Evolutionary conservation across 2,797 vertebrate species (phyloP).

Genomic region (Nannoperca obscura): DNA sequence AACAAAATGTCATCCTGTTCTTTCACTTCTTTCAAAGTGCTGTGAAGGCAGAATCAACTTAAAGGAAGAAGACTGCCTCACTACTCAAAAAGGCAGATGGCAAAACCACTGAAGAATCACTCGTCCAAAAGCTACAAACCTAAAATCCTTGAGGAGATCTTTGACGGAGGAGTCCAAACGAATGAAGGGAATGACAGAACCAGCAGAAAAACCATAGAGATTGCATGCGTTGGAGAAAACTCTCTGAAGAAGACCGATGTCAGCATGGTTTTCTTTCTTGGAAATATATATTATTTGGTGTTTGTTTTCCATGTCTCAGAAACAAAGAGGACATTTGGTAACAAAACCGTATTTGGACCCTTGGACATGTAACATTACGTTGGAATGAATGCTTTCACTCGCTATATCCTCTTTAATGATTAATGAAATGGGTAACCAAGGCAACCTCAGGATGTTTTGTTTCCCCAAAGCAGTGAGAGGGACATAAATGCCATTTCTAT

Average conservation of each 20-base stretch:
- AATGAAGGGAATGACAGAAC: slow-evolving; percentile 29
- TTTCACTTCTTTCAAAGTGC: slow-evolving; percentile 26
- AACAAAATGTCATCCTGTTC: slow-evolving; percentile 2
- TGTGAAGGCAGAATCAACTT: slow-evolving; percentile 26
- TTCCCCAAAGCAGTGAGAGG: slow-evolving; percentile 60
- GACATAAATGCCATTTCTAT: slow-evolving; percentile 80
- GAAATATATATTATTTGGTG: slow-evolving; percentile 1
- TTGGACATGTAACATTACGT: neutral
- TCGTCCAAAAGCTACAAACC: slow-evolving; percentile 28
- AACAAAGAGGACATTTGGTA: slow-evolving; percentile 12
- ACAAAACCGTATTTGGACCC: neutral
- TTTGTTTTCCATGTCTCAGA: slow-evolving; percentile 20
- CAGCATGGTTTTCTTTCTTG: slow-evolving; percentile 4
- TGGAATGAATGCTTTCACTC: slow-evolving; percentile 22
- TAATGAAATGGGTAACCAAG: slow-evolving; percentile 63
- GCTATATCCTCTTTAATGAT: slow-evolving; percentile 39
- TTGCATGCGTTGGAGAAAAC: slow-evolving; percentile 17
- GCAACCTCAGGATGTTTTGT: slow-evolving; percentile 73
- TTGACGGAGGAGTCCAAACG: slow-evolving; percentile 17
- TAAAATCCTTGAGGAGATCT: slow-evolving; percentile 35
- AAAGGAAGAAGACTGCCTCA: slow-evolving; percentile 34
- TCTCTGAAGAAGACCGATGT: neutral
- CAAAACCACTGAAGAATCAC: slow-evolving; percentile 36
- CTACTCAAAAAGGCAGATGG: slow-evolving; percentile 49
- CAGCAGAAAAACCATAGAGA: slow-evolving; percentile 11